Percentiles rank a stretch among this genome's conserved stretches.
Conservation (phyloP, 1,140 invertebrate species). For the Megalopta genalis region DNA sequence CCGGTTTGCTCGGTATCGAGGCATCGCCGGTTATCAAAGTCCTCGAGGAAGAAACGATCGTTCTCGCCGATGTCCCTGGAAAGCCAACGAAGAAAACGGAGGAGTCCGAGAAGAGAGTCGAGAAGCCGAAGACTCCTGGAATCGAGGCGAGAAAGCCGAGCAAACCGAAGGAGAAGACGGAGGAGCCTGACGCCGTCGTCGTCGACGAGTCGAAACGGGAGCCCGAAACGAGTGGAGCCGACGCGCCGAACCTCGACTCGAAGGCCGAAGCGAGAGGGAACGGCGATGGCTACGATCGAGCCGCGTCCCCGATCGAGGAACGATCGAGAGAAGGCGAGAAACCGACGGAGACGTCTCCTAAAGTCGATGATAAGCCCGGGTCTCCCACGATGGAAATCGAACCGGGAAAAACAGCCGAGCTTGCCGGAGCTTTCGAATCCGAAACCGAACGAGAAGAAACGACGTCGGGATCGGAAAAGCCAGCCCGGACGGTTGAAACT, state of each 20-base stretch:
- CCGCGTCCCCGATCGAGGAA: neutral
- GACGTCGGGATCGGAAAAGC: too few relatives aligned
- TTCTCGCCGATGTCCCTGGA: neutral
- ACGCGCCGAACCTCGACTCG: neutral
- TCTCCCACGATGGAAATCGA: too few relatives aligned
- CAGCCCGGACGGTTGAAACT: too few relatives aligned
- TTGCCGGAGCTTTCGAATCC: too few relatives aligned
- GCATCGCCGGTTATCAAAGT: neutral
- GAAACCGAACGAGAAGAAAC: too few relatives aligned
- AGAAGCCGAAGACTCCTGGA: neutral
- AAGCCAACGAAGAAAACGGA: neutral
- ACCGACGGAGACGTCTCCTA: neutral
- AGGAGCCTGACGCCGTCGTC: too few relatives aligned
- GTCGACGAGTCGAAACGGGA: constrained; percentile 16
- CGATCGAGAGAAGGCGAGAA: neutral
- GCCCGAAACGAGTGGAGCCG: neutral
- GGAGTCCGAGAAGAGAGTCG: neutral
- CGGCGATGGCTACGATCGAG: neutral
- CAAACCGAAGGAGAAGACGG: constrained; percentile 41
- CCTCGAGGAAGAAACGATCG: neutral
- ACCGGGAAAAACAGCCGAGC: too few relatives aligned
- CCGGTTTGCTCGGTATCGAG: neutral
- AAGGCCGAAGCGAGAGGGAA: constrained; percentile 17
- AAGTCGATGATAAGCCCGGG: too few relatives aligned
- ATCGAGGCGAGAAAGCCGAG: constrained; percentile 24